Evolutionary conservation across 2,113 vertebrate genomes (phyloP), one percentile per base, ranked within the genome.

Genomic region (Hypomesus transpacificus): DNA sequence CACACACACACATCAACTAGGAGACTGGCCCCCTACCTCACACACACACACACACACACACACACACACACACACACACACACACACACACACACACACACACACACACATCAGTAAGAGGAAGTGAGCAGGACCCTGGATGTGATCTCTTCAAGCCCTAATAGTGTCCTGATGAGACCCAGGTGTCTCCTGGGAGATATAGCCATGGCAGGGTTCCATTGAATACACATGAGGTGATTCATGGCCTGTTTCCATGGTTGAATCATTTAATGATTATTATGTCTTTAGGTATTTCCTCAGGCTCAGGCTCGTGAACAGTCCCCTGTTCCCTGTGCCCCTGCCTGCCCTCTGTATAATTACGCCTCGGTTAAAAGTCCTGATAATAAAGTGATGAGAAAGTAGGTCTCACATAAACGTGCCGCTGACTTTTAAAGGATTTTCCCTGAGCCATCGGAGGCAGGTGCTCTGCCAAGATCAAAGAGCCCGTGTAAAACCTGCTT

Each of bases 401-500:
- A 80, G 74, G 77, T 80, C 78, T 85, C 78, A 88, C 74, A 86
- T 86, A 88, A 90, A 86, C 79, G 77, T 70, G 75, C 81, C 69
- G 62, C 70, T 65, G 75, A 85, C 87, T 88, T 89, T 89, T 89
- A 89, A 91, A 87, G 86, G 87, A 85, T 89, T 91, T 89, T 82
- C 75, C 81, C 70, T 81, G 77, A 90, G 86, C 86, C 86, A 75
- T 87, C 56, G 78, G 81, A 89, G 88, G 86, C 89, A 91, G 89
- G 89, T 92, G 90, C 79, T 85, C 73, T 53, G 63, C 70, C 3
- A 59, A 87, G 87, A 90, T 91, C 88, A 92, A 91, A 91, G 87
- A 71, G 39, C 64, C 68, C 22, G 28, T 80, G 78, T 80, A 81
- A 85, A 82, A 82, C 69, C 65, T 75, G 73, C 66, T 83, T 83